Percentiles rank a stretch among this genome's conserved stretches.
Conservation (phyloP, 1,140 invertebrate genomes). For the Drosophila repleta region DNA sequence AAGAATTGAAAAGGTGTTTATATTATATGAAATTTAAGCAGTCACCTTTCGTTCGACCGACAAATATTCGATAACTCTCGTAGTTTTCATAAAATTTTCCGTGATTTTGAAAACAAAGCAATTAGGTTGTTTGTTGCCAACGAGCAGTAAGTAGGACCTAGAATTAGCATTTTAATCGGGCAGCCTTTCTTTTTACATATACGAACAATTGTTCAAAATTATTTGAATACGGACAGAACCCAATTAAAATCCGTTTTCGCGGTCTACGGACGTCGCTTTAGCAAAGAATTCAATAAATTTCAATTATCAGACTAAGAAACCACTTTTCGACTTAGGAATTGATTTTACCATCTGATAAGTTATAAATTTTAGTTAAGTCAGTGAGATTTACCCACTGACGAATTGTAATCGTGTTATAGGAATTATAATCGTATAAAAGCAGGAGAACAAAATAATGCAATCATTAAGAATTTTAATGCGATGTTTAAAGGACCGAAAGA, state of each 20-base stretch:
- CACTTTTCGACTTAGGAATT: neutral
- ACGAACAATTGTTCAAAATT: constrained; percentile 18
- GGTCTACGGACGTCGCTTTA: neutral
- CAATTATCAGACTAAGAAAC: neutral
- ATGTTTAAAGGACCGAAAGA: constrained; percentile 4
- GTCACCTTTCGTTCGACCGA: too few species aligned
- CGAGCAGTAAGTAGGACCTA: neutral
- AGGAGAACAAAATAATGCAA: constrained; percentile 36
- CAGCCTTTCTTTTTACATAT: constrained; percentile 3
- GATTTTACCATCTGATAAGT: neutral
- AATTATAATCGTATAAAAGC: too few species aligned
- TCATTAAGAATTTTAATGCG: constrained; percentile 16
- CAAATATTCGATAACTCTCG: too few species aligned
- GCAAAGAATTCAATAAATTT: neutral
- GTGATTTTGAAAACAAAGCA: too few species aligned
- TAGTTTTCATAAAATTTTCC: too few species aligned
- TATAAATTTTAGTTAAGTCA: constrained; percentile 11
- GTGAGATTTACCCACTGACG: neutral
- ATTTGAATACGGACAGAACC: neutral
- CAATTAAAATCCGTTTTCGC: neutral
- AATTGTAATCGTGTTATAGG: neutral
- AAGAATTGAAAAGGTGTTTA: too few species aligned
- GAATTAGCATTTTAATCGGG: constrained; percentile 1
- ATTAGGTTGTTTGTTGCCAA: neutral
- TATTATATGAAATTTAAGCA: neutral